phyloP scores from a whole-genome alignment of 2,797 vertebrate species.

The Acrocephalus scirpaceus region DNA sequence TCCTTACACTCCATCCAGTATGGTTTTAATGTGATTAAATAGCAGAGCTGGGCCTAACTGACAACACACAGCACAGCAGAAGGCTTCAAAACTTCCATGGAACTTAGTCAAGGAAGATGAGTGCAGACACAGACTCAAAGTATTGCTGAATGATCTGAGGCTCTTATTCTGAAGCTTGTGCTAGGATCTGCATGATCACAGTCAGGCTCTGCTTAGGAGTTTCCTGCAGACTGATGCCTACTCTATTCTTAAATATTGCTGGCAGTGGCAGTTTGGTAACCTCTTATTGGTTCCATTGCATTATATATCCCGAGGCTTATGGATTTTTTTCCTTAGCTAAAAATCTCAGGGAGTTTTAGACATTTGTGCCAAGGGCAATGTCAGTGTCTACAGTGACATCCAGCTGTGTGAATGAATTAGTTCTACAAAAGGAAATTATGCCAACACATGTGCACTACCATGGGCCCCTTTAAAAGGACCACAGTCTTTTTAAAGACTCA shows the following conservation, averaged over 20 bases:
- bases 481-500: neutral
- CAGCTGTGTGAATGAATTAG: neutral
- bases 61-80: neutral
- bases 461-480: neutral
- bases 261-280: neutral
- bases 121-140: neutral
- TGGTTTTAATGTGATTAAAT: neutral
- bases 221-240: neutral
- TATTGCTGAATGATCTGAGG: neutral
- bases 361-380: neutral
- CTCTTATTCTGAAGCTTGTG: neutral
- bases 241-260: neutral
- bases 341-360: neutral
- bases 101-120: neutral
- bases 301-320: neutral
- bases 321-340: neutral
- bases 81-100: neutral
- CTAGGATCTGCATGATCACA: neutral
- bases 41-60: neutral
- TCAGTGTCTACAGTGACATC: neutral
- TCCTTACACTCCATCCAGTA: neutral
- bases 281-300: neutral
- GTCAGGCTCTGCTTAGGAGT: neutral
- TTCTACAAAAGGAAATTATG: neutral
- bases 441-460: rapidly evolving